Evolutionary conservation across 2,113 vertebrate genomes (phyloP).

Genomic region (Corynorhinus townsendii): DNA sequence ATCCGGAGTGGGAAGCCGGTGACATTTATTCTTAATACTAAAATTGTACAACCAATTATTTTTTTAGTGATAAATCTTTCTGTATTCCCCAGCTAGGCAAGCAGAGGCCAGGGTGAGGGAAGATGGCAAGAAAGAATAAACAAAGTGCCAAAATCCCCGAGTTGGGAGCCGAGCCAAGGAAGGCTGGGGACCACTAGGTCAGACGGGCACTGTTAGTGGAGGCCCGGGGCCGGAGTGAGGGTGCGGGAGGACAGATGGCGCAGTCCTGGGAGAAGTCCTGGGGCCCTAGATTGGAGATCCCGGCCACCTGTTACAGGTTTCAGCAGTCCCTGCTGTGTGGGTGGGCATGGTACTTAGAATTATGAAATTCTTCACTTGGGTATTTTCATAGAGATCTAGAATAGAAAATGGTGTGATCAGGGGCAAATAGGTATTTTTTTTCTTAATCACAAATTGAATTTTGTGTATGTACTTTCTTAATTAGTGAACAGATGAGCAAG

Average conservation of each 20-base stretch:
- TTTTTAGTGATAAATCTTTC: neutral
- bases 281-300: neutral
- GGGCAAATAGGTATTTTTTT: neutral
- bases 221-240: neutral
- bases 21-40: neutral
- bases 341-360: neutral
- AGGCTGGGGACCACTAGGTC: neutral
- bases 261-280: too few species aligned
- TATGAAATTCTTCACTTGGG: neutral
- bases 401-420: neutral
- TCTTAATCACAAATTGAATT: neutral
- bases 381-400: neutral
- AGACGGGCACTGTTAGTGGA: too few species aligned
- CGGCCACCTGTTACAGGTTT: neutral
- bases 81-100: neutral
- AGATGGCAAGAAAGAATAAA: neutral
- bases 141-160: neutral
- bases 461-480: neutral
- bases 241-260: fast-evolving
- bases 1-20: neutral
- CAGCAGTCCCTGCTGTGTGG: neutral
- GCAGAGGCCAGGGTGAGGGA: neutral
- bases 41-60: neutral
- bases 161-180: neutral
- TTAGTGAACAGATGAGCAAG: neutral